Conservation (phyloP, 2,113 vertebrate genomes). For the Sterrhoptilus dennistouni region DNA sequence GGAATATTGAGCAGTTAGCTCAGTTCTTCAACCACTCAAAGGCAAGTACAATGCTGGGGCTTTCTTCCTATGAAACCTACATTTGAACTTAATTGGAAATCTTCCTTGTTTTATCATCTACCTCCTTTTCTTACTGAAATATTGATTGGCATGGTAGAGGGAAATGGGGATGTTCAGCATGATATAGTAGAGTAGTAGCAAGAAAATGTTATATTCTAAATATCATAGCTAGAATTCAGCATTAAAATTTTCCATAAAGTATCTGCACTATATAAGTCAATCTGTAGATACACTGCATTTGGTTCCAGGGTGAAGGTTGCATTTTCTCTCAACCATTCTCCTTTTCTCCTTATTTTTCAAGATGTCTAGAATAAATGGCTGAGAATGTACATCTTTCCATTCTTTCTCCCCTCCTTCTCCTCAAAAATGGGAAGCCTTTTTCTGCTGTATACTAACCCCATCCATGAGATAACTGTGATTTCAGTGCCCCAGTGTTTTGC, state of each 20-base stretch:
- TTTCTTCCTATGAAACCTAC: neutral
- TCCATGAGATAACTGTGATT: neutral
- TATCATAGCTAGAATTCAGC: neutral
- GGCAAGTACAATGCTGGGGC: neutral
- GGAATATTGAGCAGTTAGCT: neutral
- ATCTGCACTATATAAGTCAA: neutral
- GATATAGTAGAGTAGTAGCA: neutral
- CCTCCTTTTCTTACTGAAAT: neutral
- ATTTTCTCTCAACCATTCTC: neutral
- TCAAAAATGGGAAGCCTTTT: neutral
- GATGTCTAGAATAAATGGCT: neutral
- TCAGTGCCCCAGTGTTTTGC: neutral
- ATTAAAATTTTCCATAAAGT: neutral
- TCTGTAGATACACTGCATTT: neutral
- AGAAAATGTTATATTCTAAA: neutral
- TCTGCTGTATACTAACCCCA: neutral
- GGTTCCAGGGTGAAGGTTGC: neutral
- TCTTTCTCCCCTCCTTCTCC: neutral
- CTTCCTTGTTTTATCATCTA: neutral
- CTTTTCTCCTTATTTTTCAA: neutral
- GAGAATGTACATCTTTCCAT: neutral
- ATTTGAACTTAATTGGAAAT: neutral
- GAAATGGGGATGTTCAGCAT: neutral
- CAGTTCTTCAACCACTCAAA: neutral
- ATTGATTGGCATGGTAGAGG: rapidly evolving